Evolutionary conservation across 2,888 invertebrate genomes (phyloP).

Genomic region (Torymus texanus): DNA sequence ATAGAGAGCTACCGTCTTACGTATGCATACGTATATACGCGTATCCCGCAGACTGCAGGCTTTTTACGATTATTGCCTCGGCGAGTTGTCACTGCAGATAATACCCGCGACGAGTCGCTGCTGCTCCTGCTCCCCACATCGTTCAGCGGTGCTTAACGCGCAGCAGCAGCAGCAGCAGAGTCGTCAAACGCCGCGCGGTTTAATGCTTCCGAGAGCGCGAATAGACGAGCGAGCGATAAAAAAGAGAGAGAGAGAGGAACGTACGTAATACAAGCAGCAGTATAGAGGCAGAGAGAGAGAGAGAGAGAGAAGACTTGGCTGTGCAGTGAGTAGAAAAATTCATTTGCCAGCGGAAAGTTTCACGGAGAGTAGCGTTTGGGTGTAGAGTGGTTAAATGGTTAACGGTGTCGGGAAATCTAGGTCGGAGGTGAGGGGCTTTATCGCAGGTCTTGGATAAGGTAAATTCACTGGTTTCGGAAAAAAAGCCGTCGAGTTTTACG

Average conservation of each 20-base stretch:
- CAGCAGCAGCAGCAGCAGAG: neutral
- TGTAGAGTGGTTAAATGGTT: too few species aligned
- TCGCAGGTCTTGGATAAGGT: too few species aligned
- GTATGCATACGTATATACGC: constrained; percentile 27
- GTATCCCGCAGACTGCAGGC: constrained; percentile 57
- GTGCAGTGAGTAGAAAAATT: too few species aligned
- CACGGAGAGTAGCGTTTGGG: too few species aligned
- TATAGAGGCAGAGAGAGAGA: too few species aligned
- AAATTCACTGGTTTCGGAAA: too few species aligned
- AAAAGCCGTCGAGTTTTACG: neutral
- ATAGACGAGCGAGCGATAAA: neutral
- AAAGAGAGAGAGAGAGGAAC: neutral
- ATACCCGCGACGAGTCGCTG: neutral
- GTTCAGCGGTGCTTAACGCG: constrained; percentile 7
- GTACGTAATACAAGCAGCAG: neutral
- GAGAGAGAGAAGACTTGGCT: too few species aligned
- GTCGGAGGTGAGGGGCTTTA: too few species aligned
- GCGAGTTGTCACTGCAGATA: constrained; percentile 65
- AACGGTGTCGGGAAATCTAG: too few species aligned
- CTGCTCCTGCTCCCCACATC: neutral
- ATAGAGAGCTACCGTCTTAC: constrained; percentile 52
- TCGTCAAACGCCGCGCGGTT: constrained; percentile 15
- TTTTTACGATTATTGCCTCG: constrained; percentile 72
- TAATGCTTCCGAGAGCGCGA: constrained; percentile 6
- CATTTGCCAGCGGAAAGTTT: too few species aligned